Conservation (phyloP, 1,140 invertebrate genomes). For the Patella vulgata region DNA sequence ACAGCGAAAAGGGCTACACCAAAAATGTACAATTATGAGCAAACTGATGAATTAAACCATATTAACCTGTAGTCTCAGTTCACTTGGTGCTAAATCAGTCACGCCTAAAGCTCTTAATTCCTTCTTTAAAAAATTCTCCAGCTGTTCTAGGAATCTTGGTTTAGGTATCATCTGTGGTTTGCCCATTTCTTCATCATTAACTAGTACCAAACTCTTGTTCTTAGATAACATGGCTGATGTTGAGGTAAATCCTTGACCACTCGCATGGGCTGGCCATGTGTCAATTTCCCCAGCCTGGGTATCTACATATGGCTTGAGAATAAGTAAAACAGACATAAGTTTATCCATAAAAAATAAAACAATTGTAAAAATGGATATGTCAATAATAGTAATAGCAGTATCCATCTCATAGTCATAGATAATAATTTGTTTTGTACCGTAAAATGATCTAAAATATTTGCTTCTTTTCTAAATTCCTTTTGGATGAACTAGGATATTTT, state of each 20-base stretch:
- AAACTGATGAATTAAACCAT: too few relatives aligned
- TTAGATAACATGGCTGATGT: conserved; percentile 56
- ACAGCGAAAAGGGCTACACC: too few relatives aligned
- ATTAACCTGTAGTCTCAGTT: conserved; percentile 63
- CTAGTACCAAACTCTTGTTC: conserved; percentile 60
- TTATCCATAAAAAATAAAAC: background rate
- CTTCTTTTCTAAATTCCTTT: too few relatives aligned
- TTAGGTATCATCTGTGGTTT: conserved; percentile 63
- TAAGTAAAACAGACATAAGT: background rate
- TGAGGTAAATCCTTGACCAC: conserved; percentile 48
- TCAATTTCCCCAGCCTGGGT: conserved; percentile 62
- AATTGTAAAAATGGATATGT: too few relatives aligned
- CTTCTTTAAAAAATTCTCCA: conserved; percentile 65
- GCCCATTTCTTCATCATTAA: conserved; percentile 58
- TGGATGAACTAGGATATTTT: too few relatives aligned
- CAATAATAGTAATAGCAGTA: too few relatives aligned
- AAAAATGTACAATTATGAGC: too few relatives aligned
- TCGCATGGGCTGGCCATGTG: conserved; percentile 66
- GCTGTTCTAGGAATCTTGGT: conserved; percentile 64
- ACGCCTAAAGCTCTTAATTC: conserved; percentile 62
- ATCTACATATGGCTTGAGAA: conserved; percentile 61
- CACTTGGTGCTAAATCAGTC: conserved; percentile 58
- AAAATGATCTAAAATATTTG: too few relatives aligned
- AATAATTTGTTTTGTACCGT: too few relatives aligned
- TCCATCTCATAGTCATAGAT: too few relatives aligned